Evolutionary conservation across 2,888 invertebrate species (phyloP).

Genomic region (Calameuta idolon): DNA sequence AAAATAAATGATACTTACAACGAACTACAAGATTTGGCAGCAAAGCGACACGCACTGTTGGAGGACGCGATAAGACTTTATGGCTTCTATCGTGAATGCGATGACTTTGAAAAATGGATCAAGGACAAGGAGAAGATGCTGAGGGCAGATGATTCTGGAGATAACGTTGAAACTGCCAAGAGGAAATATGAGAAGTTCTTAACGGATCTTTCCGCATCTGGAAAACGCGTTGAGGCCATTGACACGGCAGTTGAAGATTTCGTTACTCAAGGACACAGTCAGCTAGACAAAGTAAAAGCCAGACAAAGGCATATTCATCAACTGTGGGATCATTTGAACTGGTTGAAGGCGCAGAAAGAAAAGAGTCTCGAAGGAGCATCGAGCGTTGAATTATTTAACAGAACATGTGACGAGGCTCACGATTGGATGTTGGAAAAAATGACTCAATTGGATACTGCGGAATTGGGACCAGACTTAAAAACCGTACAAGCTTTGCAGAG

Average conservation of each 20-base stretch:
- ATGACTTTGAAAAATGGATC: slow-evolving; percentile 98
- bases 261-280: slow-evolving; percentile 86
- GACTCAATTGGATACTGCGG: slow-evolving; percentile 84
- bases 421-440: slow-evolving; percentile 99
- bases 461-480: slow-evolving; percentile 86
- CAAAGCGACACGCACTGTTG: slow-evolving; percentile 83
- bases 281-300: slow-evolving; percentile 81
- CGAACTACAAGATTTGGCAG: slow-evolving; percentile 83
- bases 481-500: slow-evolving; percentile 93
- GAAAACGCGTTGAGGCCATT: slow-evolving; percentile 89
- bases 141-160: slow-evolving; percentile 83
- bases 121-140: slow-evolving; percentile 93
- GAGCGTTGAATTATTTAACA: slow-evolving; percentile 93
- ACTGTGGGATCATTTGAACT: slow-evolving; percentile 88
- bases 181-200: slow-evolving; percentile 97
- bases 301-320: slow-evolving; percentile 87
- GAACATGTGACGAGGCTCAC: slow-evolving; percentile 95
- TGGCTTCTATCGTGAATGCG: slow-evolving; percentile 95
- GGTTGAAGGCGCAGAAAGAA: slow-evolving; percentile 89
- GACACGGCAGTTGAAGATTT: slow-evolving; percentile 89
- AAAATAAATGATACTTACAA: slow-evolving; percentile 86
- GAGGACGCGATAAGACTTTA: slow-evolving; percentile 94
- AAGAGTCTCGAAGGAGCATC: slow-evolving; percentile 92
- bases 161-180: slow-evolving; percentile 92
- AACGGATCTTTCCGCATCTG: slow-evolving; percentile 94